These are phyloP conservation scores for Pseudochromis fuscus DNA, from an alignment of 2,797 vertebrate species.

Conservation along the genomic window DNA sequence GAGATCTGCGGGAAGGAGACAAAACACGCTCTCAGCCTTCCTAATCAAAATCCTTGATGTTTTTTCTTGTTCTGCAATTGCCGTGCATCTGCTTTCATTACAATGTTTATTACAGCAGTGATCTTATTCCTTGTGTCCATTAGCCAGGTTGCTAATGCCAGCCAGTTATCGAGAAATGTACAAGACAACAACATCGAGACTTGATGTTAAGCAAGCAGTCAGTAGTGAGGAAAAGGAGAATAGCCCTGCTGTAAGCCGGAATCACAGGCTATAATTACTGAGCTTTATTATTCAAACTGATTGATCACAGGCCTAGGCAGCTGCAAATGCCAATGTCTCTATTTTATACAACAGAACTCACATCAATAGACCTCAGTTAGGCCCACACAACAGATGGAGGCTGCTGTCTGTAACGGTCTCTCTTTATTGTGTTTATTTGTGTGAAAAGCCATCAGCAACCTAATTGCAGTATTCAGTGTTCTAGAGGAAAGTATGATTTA, in stretches of 20 bases:
- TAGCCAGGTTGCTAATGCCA: slow-evolving; percentile 48
- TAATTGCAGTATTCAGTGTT: slow-evolving; percentile 18
- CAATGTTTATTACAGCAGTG: slow-evolving; percentile 22
- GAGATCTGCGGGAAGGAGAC: slow-evolving; percentile 56
- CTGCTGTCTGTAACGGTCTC: slow-evolving; percentile 38
- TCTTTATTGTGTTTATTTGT: slow-evolving; percentile 44
- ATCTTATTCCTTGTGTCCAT: slow-evolving; percentile 31
- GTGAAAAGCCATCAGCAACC: slow-evolving; percentile 16
- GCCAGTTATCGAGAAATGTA: slow-evolving; percentile 30
- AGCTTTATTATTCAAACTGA: slow-evolving; percentile 78
- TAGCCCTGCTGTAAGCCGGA: slow-evolving; percentile 36
- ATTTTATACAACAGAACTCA: slow-evolving; percentile 56
- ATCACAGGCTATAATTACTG: slow-evolving; percentile 77
- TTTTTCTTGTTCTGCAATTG: slow-evolving; percentile 23
- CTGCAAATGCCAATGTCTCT: slow-evolving; percentile 74
- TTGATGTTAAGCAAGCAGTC: slow-evolving; percentile 28
- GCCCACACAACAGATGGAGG: slow-evolving; percentile 52
- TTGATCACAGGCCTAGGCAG: slow-evolving; percentile 77
- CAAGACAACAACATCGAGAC: slow-evolving; percentile 22
- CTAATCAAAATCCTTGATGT: slow-evolving; percentile 38
- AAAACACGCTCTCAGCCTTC: slow-evolving; percentile 50
- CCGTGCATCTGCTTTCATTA: slow-evolving; percentile 26
- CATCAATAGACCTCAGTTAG: slow-evolving; percentile 54
- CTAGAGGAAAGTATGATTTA: background rate
- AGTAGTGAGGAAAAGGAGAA: slow-evolving; percentile 42